These are phyloP conservation scores for Aphodius granarius DNA, from an alignment of 2,888 invertebrate species.

Conservation along the genomic window DNA sequence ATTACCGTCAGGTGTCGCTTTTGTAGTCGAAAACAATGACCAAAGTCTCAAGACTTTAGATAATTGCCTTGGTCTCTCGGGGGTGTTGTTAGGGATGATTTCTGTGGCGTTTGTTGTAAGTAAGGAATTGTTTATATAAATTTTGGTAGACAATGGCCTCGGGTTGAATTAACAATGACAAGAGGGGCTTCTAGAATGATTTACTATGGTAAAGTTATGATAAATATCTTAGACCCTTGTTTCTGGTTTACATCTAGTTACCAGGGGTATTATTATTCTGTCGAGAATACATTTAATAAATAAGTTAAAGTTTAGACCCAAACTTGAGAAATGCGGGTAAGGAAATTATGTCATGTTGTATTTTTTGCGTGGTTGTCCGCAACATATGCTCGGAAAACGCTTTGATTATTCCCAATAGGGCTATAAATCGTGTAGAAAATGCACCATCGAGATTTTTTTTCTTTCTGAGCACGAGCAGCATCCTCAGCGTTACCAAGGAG, in stretches of 20 bases:
- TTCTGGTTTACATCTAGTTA: neutral
- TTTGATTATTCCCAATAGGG: neutral
- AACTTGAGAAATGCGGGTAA: too few relatives aligned
- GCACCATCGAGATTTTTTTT: neutral
- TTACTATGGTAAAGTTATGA: neutral
- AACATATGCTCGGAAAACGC: neutral
- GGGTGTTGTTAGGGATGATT: neutral
- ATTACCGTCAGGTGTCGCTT: neutral
- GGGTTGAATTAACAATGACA: neutral
- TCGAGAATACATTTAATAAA: too few relatives aligned
- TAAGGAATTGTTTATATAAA: neutral
- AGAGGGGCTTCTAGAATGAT: neutral
- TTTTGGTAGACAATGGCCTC: neutral
- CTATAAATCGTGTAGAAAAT: neutral
- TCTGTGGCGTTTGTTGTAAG: neutral
- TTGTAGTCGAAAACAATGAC: neutral
- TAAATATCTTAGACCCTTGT: neutral
- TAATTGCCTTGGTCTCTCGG: neutral
- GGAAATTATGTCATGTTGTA: too few relatives aligned
- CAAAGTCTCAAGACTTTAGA: neutral
- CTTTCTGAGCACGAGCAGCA: neutral
- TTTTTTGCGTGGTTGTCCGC: too few relatives aligned
- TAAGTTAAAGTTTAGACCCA: too few relatives aligned
- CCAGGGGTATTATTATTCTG: neutral
- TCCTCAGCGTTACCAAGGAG: slow-evolving; percentile 22